These are phyloP conservation scores for Centropus bengalensis DNA, from an alignment of 2,113 vertebrate genomes.

Conservation along the genomic window DNA sequence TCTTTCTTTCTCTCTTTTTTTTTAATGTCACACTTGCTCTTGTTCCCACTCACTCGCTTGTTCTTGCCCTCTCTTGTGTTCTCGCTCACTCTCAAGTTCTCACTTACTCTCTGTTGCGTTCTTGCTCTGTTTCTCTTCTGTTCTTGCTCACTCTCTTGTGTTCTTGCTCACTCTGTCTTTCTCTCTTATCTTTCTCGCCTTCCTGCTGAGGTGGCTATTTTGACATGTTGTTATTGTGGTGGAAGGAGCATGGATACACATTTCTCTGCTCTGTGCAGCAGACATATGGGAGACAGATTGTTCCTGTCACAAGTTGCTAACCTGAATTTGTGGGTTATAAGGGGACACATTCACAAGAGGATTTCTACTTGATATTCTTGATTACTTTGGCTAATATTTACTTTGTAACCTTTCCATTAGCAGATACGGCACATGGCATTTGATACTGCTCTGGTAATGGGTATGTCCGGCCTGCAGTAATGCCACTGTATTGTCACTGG, in stretches of 20 bases:
- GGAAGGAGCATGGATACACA: slow-evolving; percentile 68
- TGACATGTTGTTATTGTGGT: slow-evolving; percentile 73
- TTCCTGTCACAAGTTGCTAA: slow-evolving; percentile 80
- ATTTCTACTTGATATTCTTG: slow-evolving; percentile 72
- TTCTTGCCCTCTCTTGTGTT: too few relatives aligned
- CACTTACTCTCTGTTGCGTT: too few relatives aligned
- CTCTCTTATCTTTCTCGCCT: slow-evolving; percentile 42
- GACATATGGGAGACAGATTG: slow-evolving; percentile 77
- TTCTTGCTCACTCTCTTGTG: too few relatives aligned
- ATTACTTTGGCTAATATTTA: slow-evolving; percentile 71
- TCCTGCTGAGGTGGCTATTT: slow-evolving; percentile 62
- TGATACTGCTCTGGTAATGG: rapidly evolving
- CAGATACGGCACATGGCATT: rapidly evolving
- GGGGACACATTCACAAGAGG: slow-evolving; percentile 69
- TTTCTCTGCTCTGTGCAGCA: slow-evolving; percentile 42
- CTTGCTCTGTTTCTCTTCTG: too few relatives aligned
- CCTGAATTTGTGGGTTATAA: slow-evolving; percentile 72
- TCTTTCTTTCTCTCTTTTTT: too few relatives aligned
- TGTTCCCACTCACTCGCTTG: too few relatives aligned
- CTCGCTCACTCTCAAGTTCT: too few relatives aligned
- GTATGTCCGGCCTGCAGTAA: rapidly evolving
- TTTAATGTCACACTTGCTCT: too few relatives aligned
- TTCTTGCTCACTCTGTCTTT: neutral
- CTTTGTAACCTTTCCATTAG: slow-evolving; percentile 70
- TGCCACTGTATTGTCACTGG: rapidly evolving